These are phyloP conservation scores for Gobiocypris rarus DNA, from an alignment of 2,113 vertebrate species.

Conservation along the genomic window DNA sequence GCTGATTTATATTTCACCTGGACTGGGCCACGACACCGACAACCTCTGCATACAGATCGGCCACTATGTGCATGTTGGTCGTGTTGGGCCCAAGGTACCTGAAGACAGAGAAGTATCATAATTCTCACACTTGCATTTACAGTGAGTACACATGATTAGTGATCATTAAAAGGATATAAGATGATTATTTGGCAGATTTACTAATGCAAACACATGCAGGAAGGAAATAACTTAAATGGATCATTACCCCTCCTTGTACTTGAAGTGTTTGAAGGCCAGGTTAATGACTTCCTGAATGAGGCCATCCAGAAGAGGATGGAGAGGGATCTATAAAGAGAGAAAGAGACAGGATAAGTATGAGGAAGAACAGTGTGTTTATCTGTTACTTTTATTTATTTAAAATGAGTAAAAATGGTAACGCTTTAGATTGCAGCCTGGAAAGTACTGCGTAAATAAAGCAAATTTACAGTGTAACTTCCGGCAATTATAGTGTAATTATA, in stretches of 20 bases:
- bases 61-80: constrained; percentile 98
- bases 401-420: not conserved
- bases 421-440: too few species aligned
- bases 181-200: not conserved
- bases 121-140: not conserved
- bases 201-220: not conserved
- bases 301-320: constrained; percentile 95
- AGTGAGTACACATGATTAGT: not conserved
- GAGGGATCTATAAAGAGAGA: constrained; percentile 83
- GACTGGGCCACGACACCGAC: constrained; percentile 96
- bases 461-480: too few species aligned
- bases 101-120: constrained; percentile 18
- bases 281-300: constrained; percentile 98
- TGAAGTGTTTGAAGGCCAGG: constrained; percentile 99
- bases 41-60: constrained; percentile 97
- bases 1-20: constrained; percentile 80
- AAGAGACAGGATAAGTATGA: not conserved
- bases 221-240: constrained; percentile 45
- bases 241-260: constrained; percentile 97
- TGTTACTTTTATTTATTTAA: not conserved
- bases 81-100: constrained; percentile 98
- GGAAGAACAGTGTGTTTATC: not conserved
- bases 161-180: not conserved
- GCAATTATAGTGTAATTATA: too few species aligned
- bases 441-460: too few species aligned